Percentiles rank a stretch among this genome's conserved stretches.
Evolutionary conservation across 2,113 vertebrate species (phyloP).

Genomic region (Psammodynastes pulverulentus): DNA sequence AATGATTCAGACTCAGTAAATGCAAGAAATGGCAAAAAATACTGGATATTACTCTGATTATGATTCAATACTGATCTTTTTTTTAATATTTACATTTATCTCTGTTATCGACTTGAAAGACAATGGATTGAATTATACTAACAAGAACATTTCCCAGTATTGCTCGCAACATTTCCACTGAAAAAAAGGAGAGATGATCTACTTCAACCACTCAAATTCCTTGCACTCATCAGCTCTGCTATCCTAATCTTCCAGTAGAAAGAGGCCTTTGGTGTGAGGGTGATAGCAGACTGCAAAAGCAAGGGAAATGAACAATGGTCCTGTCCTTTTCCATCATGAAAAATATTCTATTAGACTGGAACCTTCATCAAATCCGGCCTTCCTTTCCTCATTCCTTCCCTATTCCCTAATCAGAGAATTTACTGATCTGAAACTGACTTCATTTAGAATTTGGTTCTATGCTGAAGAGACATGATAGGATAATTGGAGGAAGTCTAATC

Average conservation of each 20-base stretch:
- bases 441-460: neutral
- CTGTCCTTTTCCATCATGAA: neutral
- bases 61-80: neutral
- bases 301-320: neutral
- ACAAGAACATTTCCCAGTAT: neutral
- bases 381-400: neutral
- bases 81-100: neutral
- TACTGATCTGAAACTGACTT: neutral
- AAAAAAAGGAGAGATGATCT: neutral
- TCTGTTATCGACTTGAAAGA: constrained; percentile 44
- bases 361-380: neutral
- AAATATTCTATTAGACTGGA: neutral
- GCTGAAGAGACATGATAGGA: neutral
- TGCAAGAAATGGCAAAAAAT: constrained; percentile 39
- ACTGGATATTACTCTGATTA: neutral
- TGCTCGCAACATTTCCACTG: neutral
- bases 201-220: neutral
- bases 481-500: neutral
- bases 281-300: neutral
- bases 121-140: neutral
- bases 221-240: neutral
- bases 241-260: neutral
- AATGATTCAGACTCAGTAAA: constrained; percentile 53
- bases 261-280: neutral
- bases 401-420: neutral